Conservation (phyloP, 92 coral and sea anemone species). For the Siderastrea radians region DNA sequence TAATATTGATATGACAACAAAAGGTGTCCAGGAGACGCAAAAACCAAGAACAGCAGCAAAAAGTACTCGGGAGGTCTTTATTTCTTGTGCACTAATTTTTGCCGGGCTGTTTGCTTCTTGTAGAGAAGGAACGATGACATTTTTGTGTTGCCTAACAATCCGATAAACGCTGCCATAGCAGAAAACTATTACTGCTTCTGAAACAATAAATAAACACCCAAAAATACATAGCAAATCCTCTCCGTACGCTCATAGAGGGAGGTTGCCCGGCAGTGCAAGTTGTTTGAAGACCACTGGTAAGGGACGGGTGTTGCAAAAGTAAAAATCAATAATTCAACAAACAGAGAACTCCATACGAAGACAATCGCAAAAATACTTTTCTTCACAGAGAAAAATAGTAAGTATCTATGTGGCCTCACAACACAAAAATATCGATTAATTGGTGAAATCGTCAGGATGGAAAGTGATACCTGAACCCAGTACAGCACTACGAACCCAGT, state of each 20-base stretch:
- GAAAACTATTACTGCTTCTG: no score
- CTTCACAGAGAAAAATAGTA: no score
- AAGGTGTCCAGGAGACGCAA: background rate
- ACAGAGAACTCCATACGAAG: background rate
- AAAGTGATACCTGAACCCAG: no score
- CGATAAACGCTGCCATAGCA: no score
- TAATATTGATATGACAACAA: background rate
- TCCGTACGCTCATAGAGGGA: background rate
- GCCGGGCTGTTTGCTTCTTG: background rate
- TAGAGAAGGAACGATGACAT: background rate
- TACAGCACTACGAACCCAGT: no score
- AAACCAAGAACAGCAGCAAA: background rate
- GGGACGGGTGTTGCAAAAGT: background rate
- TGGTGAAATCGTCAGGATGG: no score
- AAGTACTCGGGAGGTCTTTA: background rate
- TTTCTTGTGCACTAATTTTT: background rate
- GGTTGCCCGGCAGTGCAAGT: background rate
- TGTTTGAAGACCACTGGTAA: background rate
- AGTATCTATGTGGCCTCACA: no score
- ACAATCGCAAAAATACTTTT: background rate
- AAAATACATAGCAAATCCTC: no score
- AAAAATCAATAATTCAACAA: background rate
- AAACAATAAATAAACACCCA: no score
- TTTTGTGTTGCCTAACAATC: no score
- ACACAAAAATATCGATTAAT: no score